Evolutionary conservation across 2,113 vertebrate species (phyloP), one percentile per base, ranked within the genome.

Genomic region (Xiphorhynchus elegans): DNA sequence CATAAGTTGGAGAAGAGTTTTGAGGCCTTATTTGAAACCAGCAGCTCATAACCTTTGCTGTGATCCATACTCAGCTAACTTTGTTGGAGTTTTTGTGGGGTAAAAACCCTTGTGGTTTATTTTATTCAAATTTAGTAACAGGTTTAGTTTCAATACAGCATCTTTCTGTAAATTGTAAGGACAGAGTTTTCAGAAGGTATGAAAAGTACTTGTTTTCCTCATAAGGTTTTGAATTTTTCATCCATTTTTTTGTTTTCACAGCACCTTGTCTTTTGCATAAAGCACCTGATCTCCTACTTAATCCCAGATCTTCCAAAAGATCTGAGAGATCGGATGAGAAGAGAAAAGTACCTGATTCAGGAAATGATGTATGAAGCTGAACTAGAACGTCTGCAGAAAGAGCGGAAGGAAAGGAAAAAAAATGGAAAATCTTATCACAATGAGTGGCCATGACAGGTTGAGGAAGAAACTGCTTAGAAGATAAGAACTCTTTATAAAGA

Each of bases 311-410:
- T 99, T 93, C 99, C 99, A 28, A 99, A 99, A 98, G 99, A 99
- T 97, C 98, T 99, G 87, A 98, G 99, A 82, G 99, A 99, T 93
- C 97, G 99, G 39, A 99, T 99, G 99, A 98, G 99, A 66, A 98
- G 99, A 90, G 99, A 99, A 95, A 99, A 99, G 95, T 99, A 99
- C 87, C 96, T 99, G 72, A 99, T 99, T 96, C 99, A 99, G 98
- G 99, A 99, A 97, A 99, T 99, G 99, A 99, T 99, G 98, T 99
- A 99, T 39, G 99, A 99, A 97, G 99, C 99, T 2, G 99, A 99
- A 93, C 93, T 99, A 55, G 99, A 99, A 67, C 98, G 99, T 31
- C 98, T 99, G 60, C 99, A 99, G 94, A 99, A 99, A 76, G 99
- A 99, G 96, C 97, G 98, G 37, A 99, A 99, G 9, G 98, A 99